Evolutionary conservation across 1,140 invertebrate species (phyloP).

Genomic region (Drosophila biarmipes): DNA sequence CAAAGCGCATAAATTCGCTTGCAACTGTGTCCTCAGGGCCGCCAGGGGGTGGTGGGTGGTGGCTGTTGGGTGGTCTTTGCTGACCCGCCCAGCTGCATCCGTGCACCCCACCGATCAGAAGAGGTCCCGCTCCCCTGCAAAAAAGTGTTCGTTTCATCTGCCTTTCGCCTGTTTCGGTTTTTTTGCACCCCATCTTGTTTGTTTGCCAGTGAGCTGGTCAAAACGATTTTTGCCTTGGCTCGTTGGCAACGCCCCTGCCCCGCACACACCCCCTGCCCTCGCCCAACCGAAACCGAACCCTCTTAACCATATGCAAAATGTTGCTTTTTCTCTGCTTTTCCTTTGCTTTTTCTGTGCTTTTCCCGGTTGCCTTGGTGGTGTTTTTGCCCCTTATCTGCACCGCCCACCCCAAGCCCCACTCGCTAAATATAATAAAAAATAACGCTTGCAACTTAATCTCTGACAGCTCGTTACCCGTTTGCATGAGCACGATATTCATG

Average conservation of each 20-base stretch:
- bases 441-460: conserved; percentile 83
- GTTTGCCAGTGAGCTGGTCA: conserved; percentile 76
- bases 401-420: conserved; percentile 11
- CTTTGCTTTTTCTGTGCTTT: neutral
- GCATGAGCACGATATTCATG: conserved; percentile 83
- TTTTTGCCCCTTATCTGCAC: conserved; percentile 64
- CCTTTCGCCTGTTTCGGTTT: conserved; percentile 61
- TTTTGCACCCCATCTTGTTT: conserved; percentile 52
- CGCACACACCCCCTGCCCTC: neutral
- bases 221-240: conserved; percentile 73
- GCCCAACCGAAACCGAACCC: conserved; percentile 4
- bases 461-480: conserved; percentile 83
- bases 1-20: conserved; percentile 83
- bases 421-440: conserved; percentile 82
- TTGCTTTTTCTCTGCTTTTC: conserved; percentile 44
- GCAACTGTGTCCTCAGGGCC: conserved; percentile 74
- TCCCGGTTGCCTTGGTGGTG: conserved; percentile 24
- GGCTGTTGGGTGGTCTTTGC: neutral
- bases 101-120: conserved; percentile 5
- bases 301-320: conserved; percentile 79
- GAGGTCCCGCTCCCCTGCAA: conserved; percentile 18
- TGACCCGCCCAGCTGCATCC: conserved; percentile 36
- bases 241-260: conserved; percentile 23
- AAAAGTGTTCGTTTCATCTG: conserved; percentile 76
- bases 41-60: conserved; percentile 1